Evolutionary conservation across 2,888 invertebrate species (phyloP), one percentile per base, ranked within the genome.

Genomic region (Lasioglossum zephyrum): DNA sequence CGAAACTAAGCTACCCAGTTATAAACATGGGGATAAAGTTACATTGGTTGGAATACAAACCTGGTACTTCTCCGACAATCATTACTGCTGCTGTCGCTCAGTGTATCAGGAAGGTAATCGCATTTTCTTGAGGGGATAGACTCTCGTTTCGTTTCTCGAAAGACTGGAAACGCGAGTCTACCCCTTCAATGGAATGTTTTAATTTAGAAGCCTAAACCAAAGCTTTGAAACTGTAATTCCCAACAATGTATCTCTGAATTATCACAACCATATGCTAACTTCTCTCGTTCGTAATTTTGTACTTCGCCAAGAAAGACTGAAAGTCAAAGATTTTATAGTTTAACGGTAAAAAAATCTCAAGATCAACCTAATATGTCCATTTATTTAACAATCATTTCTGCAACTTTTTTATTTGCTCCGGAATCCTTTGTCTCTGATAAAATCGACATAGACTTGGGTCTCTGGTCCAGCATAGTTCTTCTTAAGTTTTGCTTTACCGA

Each of bases 1-100:
- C 99, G 0, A 97, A 98, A 92, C 96, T 99, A 39, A 97, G 97
- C 47, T 98, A 97, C 91, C 98, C 98, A 81, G 97, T 98, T 53
- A 96, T 98, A 70, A 97, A 98, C 92, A 96, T 97, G 0, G 97
- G 97, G 89, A 97, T 98, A 66, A 96, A 97, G 81, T 95, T 99
- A 79, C 98, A 98, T 94, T 97, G 97, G 96, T 96, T 98, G 77
- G 97, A 97, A 93, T 95, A 97, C 18, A 97, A 97, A 0, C 96
- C 97, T 85, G 97, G 97, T 39, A 98, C 99, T 0, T 97, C 98
- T 0, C 97, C 98, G 76, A 97, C 98, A 0, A 97, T 98, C 92
- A 95, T 99, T 73, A 96, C 98, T 82, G 98, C 99, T 0, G 96
- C 98, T 18, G 97, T 98, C 1, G 96, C 97, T 1, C 98, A 98